A percentile compares a stretch with the other conserved stretches of the same genome.
Evolutionary conservation across 2,888 invertebrate species (phyloP).

Genomic region (Meliscaeva auricollis): DNA sequence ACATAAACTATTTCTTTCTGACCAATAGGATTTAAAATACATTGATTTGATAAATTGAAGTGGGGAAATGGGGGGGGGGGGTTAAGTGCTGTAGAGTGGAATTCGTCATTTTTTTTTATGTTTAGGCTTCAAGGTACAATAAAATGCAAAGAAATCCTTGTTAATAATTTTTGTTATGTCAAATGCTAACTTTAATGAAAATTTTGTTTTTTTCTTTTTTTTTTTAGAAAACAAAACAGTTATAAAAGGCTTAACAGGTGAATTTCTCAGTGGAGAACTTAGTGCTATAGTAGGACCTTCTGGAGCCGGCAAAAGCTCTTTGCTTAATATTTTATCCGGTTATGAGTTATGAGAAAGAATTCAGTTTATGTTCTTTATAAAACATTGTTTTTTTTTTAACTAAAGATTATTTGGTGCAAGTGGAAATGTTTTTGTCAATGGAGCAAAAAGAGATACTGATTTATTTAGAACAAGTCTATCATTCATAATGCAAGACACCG

Average conservation of each 20-base stretch:
- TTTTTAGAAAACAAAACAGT: constrained; percentile 87
- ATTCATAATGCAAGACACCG: constrained; percentile 95
- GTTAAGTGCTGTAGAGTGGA: too few relatives aligned
- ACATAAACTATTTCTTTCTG: too few relatives aligned
- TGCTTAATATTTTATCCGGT: constrained; percentile 95
- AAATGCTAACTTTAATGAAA: not conserved
- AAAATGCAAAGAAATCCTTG: too few relatives aligned
- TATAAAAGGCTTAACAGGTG: constrained; percentile 87
- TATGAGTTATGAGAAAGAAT: constrained; percentile 88
- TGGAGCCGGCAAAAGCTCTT: constrained; percentile 94
- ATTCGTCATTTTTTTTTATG: too few relatives aligned
- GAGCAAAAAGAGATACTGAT: constrained; percentile 87
- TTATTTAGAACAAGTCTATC: constrained; percentile 90
- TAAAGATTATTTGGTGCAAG: constrained; percentile 83
- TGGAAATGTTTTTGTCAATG: constrained; percentile 91
- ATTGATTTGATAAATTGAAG: too few relatives aligned
- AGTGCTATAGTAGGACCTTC: constrained; percentile 96
- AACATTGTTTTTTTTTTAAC: constrained; percentile 37
- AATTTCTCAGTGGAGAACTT: constrained; percentile 90
- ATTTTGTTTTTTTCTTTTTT: constrained; percentile 23
- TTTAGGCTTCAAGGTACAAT: too few relatives aligned
- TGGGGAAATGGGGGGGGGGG: too few relatives aligned
- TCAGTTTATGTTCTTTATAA: not conserved
- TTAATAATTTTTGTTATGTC: too few relatives aligned
- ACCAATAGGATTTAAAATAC: too few relatives aligned